phyloP scores from a whole-genome alignment of 2,888 invertebrate species.

The Dendrolimus pini region DNA sequence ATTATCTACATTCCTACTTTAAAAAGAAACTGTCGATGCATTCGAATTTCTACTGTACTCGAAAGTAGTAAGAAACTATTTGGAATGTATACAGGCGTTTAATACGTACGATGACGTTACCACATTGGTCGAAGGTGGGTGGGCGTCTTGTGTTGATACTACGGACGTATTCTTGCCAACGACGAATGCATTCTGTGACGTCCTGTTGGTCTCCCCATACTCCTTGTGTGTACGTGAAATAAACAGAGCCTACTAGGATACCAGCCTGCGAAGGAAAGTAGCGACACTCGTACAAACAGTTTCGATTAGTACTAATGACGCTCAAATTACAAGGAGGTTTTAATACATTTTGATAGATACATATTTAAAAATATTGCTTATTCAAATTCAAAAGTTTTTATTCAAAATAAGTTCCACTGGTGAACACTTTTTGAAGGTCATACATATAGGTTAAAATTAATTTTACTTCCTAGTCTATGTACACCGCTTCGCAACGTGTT shows the following conservation, averaged over 20 bases:
- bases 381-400: too few relatives aligned
- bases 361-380: too few relatives aligned
- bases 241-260: constrained; percentile 57
- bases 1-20: constrained; percentile 8
- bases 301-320: constrained; percentile 36
- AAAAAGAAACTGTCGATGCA: background rate
- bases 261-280: constrained; percentile 47
- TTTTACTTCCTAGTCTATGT: too few relatives aligned
- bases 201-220: constrained; percentile 67
- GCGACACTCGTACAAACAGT: constrained; percentile 8
- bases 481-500: too few relatives aligned
- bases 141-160: constrained; percentile 61
- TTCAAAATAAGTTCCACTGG: too few relatives aligned
- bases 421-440: too few relatives aligned
- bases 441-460: too few relatives aligned
- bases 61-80: background rate
- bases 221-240: constrained; percentile 66
- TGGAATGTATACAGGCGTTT: background rate
- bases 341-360: background rate
- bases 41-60: constrained; percentile 1
- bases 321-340: constrained; percentile 45
- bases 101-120: constrained; percentile 55
- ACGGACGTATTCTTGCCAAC: constrained; percentile 61
- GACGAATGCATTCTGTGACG: constrained; percentile 55
- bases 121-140: constrained; percentile 55